phyloP scores from a whole-genome alignment of 2,113 vertebrate genomes.

The Mionectes macconnelli region DNA sequence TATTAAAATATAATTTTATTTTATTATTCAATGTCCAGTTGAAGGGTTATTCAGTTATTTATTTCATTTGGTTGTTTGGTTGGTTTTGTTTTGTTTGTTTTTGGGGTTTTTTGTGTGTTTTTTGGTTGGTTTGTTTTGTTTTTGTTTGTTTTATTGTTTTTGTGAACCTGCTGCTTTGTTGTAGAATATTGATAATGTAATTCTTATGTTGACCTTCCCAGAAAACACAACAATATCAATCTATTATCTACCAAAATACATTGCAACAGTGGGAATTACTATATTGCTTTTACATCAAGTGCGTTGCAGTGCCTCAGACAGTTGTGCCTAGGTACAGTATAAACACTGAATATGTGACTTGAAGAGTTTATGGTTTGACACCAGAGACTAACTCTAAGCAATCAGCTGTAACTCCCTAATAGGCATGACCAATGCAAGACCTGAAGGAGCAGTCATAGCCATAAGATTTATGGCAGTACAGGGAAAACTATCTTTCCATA shows the following conservation, averaged over 20 bases:
- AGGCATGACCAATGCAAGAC: background rate
- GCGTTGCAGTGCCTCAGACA: background rate
- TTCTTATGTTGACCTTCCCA: background rate
- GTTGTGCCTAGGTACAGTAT: background rate
- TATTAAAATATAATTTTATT: slow-evolving; percentile 39
- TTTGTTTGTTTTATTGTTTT: background rate
- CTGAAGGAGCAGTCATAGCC: background rate
- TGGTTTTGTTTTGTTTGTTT: background rate
- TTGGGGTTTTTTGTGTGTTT: background rate
- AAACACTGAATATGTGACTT: background rate
- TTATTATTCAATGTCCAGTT: background rate
- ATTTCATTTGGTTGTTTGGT: background rate
- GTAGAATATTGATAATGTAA: background rate
- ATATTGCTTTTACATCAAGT: background rate
- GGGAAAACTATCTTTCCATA: background rate
- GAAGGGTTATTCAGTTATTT: background rate
- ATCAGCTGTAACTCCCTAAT: background rate
- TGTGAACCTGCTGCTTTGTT: background rate
- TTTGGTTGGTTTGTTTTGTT: background rate
- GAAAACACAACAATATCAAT: background rate
- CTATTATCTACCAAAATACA: background rate
- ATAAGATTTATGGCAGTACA: background rate
- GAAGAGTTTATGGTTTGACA: background rate
- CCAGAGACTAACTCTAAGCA: background rate
- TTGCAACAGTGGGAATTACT: background rate